phyloP scores from a whole-genome alignment of 1,140 invertebrate genomes.

The Ylistrum balloti region DNA sequence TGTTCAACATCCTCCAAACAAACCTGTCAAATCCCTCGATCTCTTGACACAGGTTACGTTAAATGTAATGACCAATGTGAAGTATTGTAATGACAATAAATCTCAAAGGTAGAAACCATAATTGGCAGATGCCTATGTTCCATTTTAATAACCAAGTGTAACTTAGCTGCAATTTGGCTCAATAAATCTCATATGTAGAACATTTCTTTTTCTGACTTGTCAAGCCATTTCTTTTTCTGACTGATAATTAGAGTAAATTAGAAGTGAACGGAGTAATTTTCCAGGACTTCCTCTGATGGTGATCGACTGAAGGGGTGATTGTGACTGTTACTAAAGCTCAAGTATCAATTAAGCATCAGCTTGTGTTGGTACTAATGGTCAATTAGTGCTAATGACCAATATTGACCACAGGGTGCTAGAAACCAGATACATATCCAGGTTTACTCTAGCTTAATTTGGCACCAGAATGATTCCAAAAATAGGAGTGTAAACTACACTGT shows the following conservation, averaged over 20 bases:
- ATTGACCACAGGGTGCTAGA: neutral
- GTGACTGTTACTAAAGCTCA: neutral
- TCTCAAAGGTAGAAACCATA: too few relatives aligned
- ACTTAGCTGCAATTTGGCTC: too few relatives aligned
- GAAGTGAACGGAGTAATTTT: neutral
- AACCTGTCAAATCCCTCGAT: too few relatives aligned
- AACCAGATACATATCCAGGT: neutral
- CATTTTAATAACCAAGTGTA: too few relatives aligned
- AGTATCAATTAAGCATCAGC: conserved; percentile 3
- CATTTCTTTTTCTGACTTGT: neutral
- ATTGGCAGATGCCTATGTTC: too few relatives aligned
- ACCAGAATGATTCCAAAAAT: neutral
- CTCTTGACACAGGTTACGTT: too few relatives aligned
- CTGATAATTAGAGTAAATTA: neutral
- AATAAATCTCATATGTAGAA: too few relatives aligned
- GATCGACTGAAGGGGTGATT: neutral
- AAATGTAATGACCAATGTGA: too few relatives aligned
- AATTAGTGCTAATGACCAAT: conserved; percentile 9
- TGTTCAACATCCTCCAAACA: too few relatives aligned
- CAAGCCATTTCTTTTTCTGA: neutral
- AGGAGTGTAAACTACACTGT: neutral
- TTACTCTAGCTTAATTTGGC: neutral
- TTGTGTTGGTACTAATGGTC: conserved; percentile 2
- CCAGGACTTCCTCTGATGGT: neutral
- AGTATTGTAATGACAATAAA: too few relatives aligned